Evolutionary conservation across 2,797 vertebrate genomes (phyloP).

Genomic region (Epinephelus malabaricus): DNA sequence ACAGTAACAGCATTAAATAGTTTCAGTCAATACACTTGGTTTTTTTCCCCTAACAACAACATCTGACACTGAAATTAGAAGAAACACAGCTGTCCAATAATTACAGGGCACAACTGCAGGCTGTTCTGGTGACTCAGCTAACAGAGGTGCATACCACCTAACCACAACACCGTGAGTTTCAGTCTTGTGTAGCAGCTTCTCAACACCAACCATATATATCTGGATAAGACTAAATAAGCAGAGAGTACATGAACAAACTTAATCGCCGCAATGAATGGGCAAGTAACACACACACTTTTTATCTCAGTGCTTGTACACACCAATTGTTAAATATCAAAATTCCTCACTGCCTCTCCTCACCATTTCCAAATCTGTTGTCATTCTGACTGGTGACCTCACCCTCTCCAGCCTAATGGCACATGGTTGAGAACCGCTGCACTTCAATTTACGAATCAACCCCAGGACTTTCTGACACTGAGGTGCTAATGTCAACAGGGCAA

Average conservation of each 20-base stretch:
- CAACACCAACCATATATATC: slow-evolving; percentile 3
- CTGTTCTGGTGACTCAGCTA: slow-evolving; percentile 56
- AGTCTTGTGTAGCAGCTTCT: slow-evolving; percentile 23
- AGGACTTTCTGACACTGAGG: slow-evolving; percentile 45
- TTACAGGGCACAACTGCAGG: slow-evolving; percentile 45
- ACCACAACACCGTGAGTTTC: slow-evolving; percentile 29
- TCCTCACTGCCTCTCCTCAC: not conserved
- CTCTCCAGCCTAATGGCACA: slow-evolving; percentile 22
- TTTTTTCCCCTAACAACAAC: slow-evolving; percentile 10
- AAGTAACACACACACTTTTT: not conserved
- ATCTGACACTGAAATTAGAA: slow-evolving; percentile 21
- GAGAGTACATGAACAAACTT: not conserved
- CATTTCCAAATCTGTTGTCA: not conserved
- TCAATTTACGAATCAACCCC: slow-evolving; percentile 67
- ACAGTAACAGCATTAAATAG: not conserved
- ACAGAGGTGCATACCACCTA: slow-evolving; percentile 30
- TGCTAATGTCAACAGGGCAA: slow-evolving; percentile 64
- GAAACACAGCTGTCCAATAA: slow-evolving; percentile 55
- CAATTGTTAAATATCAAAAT: not conserved
- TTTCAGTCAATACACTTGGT: slow-evolving; percentile 19
- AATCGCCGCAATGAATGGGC: not conserved
- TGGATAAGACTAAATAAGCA: not conserved
- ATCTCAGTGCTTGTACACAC: not conserved
- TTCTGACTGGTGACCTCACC: not conserved
- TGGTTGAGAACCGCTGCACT: slow-evolving; percentile 36